Evolutionary conservation across 2,888 invertebrate genomes (phyloP).

Genomic region (Lysandra coridon): DNA sequence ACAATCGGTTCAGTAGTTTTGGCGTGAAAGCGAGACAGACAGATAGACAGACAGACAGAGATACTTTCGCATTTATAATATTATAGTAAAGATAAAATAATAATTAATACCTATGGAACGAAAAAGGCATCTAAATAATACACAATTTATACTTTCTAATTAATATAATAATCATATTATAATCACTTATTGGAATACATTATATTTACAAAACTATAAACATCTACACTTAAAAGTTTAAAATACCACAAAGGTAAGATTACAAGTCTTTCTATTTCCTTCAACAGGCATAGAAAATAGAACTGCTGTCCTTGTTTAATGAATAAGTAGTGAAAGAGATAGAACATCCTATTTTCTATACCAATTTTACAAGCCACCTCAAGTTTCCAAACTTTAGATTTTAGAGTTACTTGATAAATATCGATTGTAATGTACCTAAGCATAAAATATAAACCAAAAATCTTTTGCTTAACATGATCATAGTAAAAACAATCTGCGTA

Average conservation of each 20-base stretch:
- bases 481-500: too few species aligned
- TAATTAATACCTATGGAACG: too few species aligned
- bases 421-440: neutral
- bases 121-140: neutral
- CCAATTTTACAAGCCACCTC: neutral
- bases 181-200: constrained; percentile 12
- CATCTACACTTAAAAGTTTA: neutral
- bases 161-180: neutral
- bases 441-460: neutral
- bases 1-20: too few species aligned
- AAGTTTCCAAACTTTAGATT: neutral
- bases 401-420: neutral
- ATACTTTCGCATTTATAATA: too few species aligned
- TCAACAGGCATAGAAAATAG: neutral
- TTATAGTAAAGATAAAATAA: too few species aligned
- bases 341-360: neutral
- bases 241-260: constrained; percentile 18
- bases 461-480: neutral
- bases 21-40: too few species aligned
- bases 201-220: constrained; percentile 20
- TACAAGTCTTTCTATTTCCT: constrained; percentile 8
- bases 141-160: neutral
- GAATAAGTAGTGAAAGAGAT: neutral
- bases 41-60: too few species aligned
- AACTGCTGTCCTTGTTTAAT: neutral